Evolutionary conservation across 1,140 invertebrate genomes (phyloP).

Genomic region (Leguminivora glycinivorella): DNA sequence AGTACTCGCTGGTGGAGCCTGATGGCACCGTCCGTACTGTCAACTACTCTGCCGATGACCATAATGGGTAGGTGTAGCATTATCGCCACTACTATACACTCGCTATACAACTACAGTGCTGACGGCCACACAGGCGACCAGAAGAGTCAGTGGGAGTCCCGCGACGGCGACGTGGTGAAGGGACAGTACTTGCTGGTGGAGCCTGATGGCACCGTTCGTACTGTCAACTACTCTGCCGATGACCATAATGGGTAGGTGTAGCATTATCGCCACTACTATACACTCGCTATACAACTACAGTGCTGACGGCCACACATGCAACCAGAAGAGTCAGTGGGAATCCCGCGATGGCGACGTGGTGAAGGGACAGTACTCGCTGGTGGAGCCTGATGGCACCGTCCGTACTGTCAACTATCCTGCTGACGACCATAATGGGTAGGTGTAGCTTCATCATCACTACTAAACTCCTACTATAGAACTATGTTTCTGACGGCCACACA

Average conservation of each 20-base stretch:
- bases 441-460: no score
- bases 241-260: slow-evolving; percentile 77
- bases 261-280: no score
- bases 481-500: slow-evolving; percentile 84
- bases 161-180: slow-evolving; percentile 83
- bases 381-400: slow-evolving; percentile 80
- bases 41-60: slow-evolving; percentile 79
- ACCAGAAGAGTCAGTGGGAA: slow-evolving; percentile 84
- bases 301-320: slow-evolving; percentile 86
- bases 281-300: no score
- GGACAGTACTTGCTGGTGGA: slow-evolving; percentile 80
- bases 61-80: slow-evolving; percentile 77
- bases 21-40: slow-evolving; percentile 80
- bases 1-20: slow-evolving; percentile 78
- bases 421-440: slow-evolving; percentile 78
- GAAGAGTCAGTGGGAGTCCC: slow-evolving; percentile 82
- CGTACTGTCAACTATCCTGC: slow-evolving; percentile 80
- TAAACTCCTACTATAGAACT: no score
- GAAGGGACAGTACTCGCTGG: slow-evolving; percentile 79
- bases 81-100: no score
- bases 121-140: slow-evolving; percentile 86
- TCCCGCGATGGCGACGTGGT: slow-evolving; percentile 82
- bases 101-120: slow-evolving; percentile 51
- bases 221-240: slow-evolving; percentile 80
- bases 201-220: slow-evolving; percentile 80